Conservation (phyloP, 2,113 vertebrate species). For the Puntigrus tetrazona region DNA sequence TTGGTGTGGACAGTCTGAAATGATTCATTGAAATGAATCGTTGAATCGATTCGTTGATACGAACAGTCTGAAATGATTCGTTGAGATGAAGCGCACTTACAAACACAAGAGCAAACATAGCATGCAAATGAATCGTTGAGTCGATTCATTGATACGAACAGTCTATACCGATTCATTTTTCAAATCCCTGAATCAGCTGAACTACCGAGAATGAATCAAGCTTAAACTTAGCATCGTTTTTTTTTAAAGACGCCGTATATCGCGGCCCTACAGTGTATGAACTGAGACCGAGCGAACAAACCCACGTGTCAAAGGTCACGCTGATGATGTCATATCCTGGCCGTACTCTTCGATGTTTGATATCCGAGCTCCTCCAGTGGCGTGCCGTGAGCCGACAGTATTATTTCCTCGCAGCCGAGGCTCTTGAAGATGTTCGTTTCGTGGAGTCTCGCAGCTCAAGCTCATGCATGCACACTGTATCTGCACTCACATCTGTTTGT, state of each 20-base stretch:
- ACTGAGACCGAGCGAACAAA: neutral
- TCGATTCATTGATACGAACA: no score
- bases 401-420: constrained; percentile 28
- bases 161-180: no score
- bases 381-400: constrained; percentile 44
- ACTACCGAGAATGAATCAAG: neutral
- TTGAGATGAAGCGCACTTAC: no score
- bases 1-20: no score
- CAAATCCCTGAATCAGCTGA: neutral
- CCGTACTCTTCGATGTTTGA: neutral
- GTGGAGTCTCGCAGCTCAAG: constrained; percentile 29
- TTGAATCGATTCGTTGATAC: no score
- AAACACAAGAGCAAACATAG: no score
- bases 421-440: constrained; percentile 30
- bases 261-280: constrained; percentile 11
- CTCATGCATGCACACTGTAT: constrained; percentile 53
- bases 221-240: no score
- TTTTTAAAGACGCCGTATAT: no score
- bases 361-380: neutral
- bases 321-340: neutral
- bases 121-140: no score
- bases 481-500: constrained; percentile 56
- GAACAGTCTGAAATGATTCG: no score
- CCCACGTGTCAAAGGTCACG: constrained; percentile 10
- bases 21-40: no score